A percentile compares a stretch with the other conserved stretches of the same genome.
Evolutionary conservation across 2,113 vertebrate species (phyloP).

Genomic region (Ranitomeya imitator): DNA sequence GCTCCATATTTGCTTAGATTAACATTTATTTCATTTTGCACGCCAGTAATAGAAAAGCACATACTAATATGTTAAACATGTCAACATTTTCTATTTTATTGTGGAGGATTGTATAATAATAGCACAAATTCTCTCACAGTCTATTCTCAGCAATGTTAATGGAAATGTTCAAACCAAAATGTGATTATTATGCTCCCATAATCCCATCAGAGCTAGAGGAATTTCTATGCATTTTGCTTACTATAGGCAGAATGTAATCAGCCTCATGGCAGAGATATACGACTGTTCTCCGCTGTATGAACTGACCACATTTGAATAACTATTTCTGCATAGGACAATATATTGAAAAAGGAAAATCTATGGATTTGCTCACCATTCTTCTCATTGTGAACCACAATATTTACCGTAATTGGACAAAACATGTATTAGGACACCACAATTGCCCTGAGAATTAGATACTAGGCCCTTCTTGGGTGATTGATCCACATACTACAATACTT

Average conservation of each 20-base stretch:
- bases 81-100: conserved; percentile 16
- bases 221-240: background rate
- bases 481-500: background rate
- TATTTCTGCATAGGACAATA: background rate
- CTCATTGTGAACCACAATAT: background rate
- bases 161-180: background rate
- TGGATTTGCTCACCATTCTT: background rate
- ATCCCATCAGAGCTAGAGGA: background rate
- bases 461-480: background rate
- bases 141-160: background rate
- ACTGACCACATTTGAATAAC: background rate
- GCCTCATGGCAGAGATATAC: background rate
- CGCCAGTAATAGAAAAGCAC: conserved; percentile 15
- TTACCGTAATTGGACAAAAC: background rate
- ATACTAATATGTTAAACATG: conserved; percentile 41
- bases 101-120: conserved; percentile 17
- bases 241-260: background rate
- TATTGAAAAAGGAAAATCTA: background rate
- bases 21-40: conserved; percentile 39
- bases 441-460: background rate
- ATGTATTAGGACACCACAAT: background rate
- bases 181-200: background rate
- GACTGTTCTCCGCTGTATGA: background rate
- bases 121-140: background rate
- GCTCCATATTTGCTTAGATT: conserved; percentile 42